Percentiles rank a stretch among this genome's conserved stretches.
These are phyloP conservation scores for Baccha elongata DNA, from an alignment of 2,888 invertebrate species.

Conservation along the genomic window DNA sequence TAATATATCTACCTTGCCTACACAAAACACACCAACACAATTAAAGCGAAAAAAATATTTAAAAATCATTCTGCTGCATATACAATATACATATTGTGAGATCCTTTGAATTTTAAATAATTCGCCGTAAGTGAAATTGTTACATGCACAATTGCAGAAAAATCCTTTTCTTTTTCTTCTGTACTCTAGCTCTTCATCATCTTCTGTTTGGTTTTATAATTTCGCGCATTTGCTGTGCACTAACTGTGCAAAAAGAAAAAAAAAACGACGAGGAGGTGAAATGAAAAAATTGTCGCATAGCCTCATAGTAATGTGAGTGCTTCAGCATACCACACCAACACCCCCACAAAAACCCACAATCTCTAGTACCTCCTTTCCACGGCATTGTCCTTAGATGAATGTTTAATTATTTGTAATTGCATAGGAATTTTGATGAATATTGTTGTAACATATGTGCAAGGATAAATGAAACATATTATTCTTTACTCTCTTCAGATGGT, in stretches of 20 bases:
- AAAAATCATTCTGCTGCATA: slow-evolving; percentile 53
- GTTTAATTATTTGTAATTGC: slow-evolving; percentile 74
- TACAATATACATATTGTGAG: slow-evolving; percentile 70
- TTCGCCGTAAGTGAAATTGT: slow-evolving; percentile 73
- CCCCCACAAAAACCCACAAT: slow-evolving; percentile 9
- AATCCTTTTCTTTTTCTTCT: slow-evolving; percentile 67
- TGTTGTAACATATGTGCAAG: slow-evolving; percentile 71
- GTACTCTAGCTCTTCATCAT: slow-evolving; percentile 67
- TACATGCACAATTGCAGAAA: slow-evolving; percentile 74
- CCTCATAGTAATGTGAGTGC: slow-evolving; percentile 67
- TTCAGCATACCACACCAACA: slow-evolving; percentile 16
- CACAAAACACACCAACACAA: slow-evolving; percentile 21
- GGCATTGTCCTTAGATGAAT: slow-evolving; percentile 70
- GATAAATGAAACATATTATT: slow-evolving; percentile 66
- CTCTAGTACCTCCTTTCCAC: slow-evolving; percentile 12
- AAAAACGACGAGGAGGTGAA: slow-evolving; percentile 20
- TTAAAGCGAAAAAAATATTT: slow-evolving; percentile 30
- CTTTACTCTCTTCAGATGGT: slow-evolving; percentile 8
- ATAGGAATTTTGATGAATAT: slow-evolving; percentile 73
- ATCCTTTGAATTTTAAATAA: slow-evolving; percentile 73
- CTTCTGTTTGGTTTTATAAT: slow-evolving; percentile 73
- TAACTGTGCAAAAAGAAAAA: slow-evolving; percentile 31
- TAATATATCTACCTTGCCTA: neutral
- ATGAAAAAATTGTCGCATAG: slow-evolving; percentile 67
- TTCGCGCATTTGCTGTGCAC: slow-evolving; percentile 67